Base-by-base conservation (phyloP, 2,888 invertebrate species). In the Deilephila porcellus region DNA sequence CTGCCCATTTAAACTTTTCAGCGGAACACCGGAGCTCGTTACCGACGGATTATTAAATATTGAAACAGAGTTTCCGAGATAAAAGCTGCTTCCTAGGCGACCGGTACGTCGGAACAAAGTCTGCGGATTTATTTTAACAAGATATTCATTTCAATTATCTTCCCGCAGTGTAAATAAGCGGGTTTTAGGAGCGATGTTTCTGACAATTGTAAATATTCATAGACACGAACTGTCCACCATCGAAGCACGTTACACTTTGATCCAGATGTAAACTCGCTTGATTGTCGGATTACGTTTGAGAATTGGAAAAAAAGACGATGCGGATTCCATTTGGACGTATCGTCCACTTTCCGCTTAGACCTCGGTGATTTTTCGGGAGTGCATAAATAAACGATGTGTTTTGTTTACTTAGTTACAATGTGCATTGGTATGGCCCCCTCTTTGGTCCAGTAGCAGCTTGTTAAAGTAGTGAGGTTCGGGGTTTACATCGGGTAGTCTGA, bases 11-110 rank as follows among this genome's bases (percentile, higher is more conserved):
- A 93, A 94, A 94, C 93, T 94, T 94, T 94, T 91, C 90, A 88
- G 81, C 83, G 77, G 81, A 82, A 83, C 78, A 81, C 85, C 81
- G 83, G 83, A 90, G 87, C 93, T 94, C 92, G 94, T 94, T 94
- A 94, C 88, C 83, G 85, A 76, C 82, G 94, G 94, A 94, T 94
- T 94, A 94, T 93, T 93, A 93, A 94, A 94, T 93, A 94, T 93
- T 93, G 92, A 92, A 93, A 88, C 92, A 90, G 89, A 87, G 88
- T 89, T 88, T 84, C 87, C 82, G 89, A 87, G 91, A 91, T 91
- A 87, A 91, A 91, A 91, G 88, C 89, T 82, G 88, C 86, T 82
- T 90, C 90, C 92, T 92, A 91, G 92, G 90, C 92, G 83, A 90
- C 90, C 88, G 81, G 82, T 84, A 79, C 79, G 84, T 81, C 83